phyloP scores from a whole-genome alignment of 2,888 invertebrate genomes.

The Cheilosia vulpina region DNA sequence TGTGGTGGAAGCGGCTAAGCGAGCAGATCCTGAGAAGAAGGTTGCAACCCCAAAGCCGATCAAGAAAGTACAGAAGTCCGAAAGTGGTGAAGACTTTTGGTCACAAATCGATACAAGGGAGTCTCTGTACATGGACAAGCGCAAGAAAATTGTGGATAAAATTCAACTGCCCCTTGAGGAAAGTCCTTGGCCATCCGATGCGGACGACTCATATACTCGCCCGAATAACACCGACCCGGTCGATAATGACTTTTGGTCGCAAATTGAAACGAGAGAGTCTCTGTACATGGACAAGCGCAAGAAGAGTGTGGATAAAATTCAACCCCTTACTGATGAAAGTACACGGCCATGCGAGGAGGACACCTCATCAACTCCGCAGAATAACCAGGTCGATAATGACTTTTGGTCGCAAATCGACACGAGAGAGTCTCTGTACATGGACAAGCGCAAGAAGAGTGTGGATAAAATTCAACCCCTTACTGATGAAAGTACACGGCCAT shows the following conservation, averaged over 20 bases:
- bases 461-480: conserved; percentile 14
- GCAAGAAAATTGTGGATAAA: conserved; percentile 85
- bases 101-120: conserved; percentile 86
- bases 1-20: neutral
- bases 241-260: conserved; percentile 54
- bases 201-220: too few relatives aligned
- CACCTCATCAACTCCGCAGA: neutral
- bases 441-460: conserved; percentile 85
- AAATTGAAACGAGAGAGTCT: conserved; percentile 86
- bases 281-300: conserved; percentile 67
- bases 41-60: conserved; percentile 80
- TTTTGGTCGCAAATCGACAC: conserved; percentile 84
- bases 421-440: conserved; percentile 87
- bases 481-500: neutral
- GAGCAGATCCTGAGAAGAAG: conserved; percentile 39
- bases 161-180: conserved; percentile 76
- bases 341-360: neutral
- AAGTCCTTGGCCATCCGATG: neutral
- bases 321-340: conserved; percentile 37
- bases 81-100: conserved; percentile 57
- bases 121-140: conserved; percentile 86
- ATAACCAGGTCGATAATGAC: conserved; percentile 9
- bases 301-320: conserved; percentile 60
- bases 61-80: conserved; percentile 67
- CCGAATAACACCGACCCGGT: neutral